These are phyloP conservation scores for Galago senegalensis DNA, from an alignment of 2,797 vertebrate species.

Conservation along the genomic window DNA sequence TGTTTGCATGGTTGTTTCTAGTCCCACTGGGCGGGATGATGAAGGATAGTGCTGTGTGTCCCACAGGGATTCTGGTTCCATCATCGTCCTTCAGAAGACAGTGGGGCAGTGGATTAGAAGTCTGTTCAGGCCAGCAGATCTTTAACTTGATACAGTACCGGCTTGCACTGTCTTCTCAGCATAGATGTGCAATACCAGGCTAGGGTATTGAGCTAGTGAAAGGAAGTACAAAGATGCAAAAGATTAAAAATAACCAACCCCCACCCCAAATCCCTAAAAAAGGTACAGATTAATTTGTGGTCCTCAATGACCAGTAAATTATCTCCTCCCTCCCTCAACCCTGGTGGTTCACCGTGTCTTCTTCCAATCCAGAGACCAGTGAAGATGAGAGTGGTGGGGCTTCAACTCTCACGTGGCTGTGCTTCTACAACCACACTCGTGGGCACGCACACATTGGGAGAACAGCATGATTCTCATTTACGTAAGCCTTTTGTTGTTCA, in stretches of 20 bases:
- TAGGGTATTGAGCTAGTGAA: background rate
- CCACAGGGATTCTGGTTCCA: background rate
- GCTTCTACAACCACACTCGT: background rate
- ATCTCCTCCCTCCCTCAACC: background rate
- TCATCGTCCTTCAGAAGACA: background rate
- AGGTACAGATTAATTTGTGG: background rate
- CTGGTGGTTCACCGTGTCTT: background rate
- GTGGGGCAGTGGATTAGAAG: conserved; percentile 12
- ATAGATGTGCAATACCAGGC: background rate
- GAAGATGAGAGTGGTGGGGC: background rate
- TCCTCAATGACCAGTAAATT: background rate
- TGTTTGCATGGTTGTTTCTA: background rate
- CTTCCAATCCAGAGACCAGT: background rate
- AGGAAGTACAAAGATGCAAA: conserved; percentile 15
- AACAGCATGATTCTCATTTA: background rate
- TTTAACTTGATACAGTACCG: background rate
- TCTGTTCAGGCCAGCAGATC: background rate
- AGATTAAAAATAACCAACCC: background rate
- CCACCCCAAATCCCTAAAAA: background rate
- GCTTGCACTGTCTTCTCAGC: background rate
- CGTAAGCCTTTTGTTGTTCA: background rate
- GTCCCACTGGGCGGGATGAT: background rate
- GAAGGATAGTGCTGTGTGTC: background rate
- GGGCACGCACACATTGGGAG: background rate
- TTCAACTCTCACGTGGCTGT: background rate